Conservation (phyloP, 2,888 invertebrate species). For the Dichetophora obliterata region DNA sequence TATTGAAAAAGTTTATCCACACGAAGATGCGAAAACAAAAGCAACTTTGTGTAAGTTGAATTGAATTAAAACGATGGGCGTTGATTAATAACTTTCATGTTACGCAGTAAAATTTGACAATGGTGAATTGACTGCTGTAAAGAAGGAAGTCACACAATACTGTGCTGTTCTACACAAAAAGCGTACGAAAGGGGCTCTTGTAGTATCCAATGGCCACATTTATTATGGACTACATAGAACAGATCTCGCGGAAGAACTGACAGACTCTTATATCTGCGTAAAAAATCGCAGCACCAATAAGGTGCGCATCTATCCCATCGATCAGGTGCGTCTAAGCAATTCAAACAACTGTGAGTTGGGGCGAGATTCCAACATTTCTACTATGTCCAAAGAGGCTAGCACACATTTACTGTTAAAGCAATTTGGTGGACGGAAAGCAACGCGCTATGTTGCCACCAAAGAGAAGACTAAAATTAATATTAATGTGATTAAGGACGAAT, state of each 20-base stretch:
- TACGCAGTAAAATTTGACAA: constrained; percentile 67
- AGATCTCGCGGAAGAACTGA: constrained; percentile 45
- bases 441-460: constrained; percentile 54
- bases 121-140: constrained; percentile 55
- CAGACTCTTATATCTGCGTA: constrained; percentile 62
- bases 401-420: constrained; percentile 57
- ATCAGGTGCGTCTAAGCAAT: constrained; percentile 60
- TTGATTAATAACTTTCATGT: background rate
- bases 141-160: constrained; percentile 52
- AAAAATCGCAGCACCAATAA: constrained; percentile 63
- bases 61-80: background rate
- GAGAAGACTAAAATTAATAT: constrained; percentile 64
- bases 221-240: constrained; percentile 56
- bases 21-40: constrained; percentile 39
- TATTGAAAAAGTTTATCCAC: constrained; percentile 53
- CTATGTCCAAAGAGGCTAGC: constrained; percentile 53
- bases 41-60: constrained; percentile 60
- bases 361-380: constrained; percentile 38
- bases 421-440: constrained; percentile 63
- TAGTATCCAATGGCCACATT: constrained; percentile 55
- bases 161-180: constrained; percentile 46
- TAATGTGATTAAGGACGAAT: constrained; percentile 60
- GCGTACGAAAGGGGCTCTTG: constrained; percentile 51
- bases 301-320: constrained; percentile 61
- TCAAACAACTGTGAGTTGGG: constrained; percentile 58